These are phyloP conservation scores for Chaitophorus viminalis DNA, from an alignment of 2,888 invertebrate species.

Conservation along the genomic window DNA sequence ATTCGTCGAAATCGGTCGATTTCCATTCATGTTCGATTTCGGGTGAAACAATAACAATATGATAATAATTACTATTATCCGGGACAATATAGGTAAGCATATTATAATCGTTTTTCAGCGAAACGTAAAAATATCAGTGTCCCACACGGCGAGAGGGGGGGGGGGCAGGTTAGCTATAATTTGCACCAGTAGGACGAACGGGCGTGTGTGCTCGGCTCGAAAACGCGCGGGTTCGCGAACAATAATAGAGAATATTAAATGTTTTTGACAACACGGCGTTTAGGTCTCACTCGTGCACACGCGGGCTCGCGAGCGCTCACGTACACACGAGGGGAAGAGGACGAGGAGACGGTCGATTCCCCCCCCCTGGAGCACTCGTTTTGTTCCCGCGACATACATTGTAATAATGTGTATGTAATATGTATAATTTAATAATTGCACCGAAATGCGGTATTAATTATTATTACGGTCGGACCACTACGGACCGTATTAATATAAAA, in stretches of 20 bases:
- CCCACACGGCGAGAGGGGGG: no score
- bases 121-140: slow-evolving; percentile 18
- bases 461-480: not conserved
- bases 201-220: not conserved
- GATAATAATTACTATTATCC: not conserved
- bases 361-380: not conserved
- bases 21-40: not conserved
- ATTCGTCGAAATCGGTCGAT: not conserved
- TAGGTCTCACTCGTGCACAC: not conserved
- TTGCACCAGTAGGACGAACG: not conserved
- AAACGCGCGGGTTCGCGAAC: slow-evolving; percentile 3
- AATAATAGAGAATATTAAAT: slow-evolving; percentile 14
- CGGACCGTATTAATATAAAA: not conserved
- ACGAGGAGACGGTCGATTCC: not conserved
- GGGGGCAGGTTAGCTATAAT: not conserved
- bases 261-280: slow-evolving; percentile 47
- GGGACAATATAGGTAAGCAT: no score
- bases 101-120: not conserved
- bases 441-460: not conserved
- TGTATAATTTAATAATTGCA: not conserved
- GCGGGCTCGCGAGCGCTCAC: no score
- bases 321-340: no score
- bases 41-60: not conserved
- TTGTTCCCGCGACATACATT: not conserved
- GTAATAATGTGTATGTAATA: not conserved